Percentiles rank a stretch among this genome's conserved stretches.
phyloP scores from a whole-genome alignment of 1,140 invertebrate genomes.

The Cydia strobilella region DNA sequence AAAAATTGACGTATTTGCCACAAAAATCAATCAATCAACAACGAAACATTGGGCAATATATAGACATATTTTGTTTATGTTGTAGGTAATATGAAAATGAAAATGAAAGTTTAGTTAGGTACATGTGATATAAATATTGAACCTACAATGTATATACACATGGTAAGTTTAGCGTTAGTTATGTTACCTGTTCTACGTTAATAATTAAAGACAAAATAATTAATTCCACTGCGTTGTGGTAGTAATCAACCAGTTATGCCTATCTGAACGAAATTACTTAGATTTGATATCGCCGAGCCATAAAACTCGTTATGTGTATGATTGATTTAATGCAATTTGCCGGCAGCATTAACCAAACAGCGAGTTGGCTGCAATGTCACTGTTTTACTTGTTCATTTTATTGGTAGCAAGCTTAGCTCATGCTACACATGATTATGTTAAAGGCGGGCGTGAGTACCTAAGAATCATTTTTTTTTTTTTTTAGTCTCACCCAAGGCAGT shows the following conservation, averaged over 20 bases:
- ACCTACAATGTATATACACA: no score
- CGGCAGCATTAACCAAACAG: background rate
- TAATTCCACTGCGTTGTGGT: background rate
- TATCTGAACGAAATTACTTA: background rate
- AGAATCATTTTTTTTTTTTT: background rate
- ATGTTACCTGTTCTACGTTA: no score
- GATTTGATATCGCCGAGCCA: background rate
- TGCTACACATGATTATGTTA: slow-evolving; percentile 59
- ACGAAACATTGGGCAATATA: no score
- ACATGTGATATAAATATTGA: no score
- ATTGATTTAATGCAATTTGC: slow-evolving; percentile 15
- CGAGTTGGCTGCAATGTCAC: slow-evolving; percentile 1
- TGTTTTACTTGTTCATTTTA: slow-evolving; percentile 3
- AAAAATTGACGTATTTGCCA: no score
- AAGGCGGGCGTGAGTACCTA: slow-evolving; percentile 66
- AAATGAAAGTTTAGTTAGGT: no score
- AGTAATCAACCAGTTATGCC: slow-evolving; percentile 3
- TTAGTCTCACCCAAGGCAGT: no score
- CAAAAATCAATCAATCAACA: no score
- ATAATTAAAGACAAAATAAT: no score
- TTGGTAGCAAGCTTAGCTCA: slow-evolving; percentile 2
- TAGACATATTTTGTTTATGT: no score
- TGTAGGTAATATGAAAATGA: no score
- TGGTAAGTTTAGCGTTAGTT: no score
- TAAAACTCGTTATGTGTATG: background rate